Percentiles rank a stretch among this genome's conserved stretches.
These are phyloP conservation scores for Calypte anna DNA, from an alignment of 2,113 vertebrate genomes.

Conservation along the genomic window DNA sequence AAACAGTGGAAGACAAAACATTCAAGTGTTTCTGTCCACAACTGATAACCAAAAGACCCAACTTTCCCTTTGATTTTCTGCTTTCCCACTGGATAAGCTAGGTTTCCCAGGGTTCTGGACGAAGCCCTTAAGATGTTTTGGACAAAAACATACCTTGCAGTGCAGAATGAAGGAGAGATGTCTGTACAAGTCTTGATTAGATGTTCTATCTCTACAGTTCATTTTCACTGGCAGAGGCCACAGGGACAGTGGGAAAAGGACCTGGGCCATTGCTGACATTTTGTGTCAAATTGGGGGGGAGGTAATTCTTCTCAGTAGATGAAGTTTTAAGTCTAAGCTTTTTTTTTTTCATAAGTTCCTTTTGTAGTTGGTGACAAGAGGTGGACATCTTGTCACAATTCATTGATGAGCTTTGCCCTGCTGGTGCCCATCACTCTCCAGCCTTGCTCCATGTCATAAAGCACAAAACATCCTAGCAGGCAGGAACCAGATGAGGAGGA, in stretches of 20 bases:
- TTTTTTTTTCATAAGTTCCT: neutral
- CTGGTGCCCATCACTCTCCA: neutral
- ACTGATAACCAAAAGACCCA: neutral
- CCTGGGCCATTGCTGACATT: neutral
- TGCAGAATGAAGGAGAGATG: neutral
- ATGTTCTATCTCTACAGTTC: neutral
- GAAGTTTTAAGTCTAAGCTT: neutral
- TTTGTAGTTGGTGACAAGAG: neutral
- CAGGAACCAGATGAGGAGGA: neutral
- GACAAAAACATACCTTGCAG: neutral
- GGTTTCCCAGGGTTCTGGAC: neutral
- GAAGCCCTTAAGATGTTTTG: neutral
- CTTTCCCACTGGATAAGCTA: neutral
- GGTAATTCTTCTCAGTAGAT: neutral
- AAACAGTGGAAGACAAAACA: neutral
- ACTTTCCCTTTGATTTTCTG: neutral
- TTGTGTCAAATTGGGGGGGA: neutral
- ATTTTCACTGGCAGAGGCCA: neutral
- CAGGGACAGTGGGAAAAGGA: neutral
- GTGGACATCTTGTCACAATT: accelerated
- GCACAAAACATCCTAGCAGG: neutral
- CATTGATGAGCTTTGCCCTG: neutral
- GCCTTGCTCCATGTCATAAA: neutral
- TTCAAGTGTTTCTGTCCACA: neutral
- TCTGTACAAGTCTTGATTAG: neutral